phyloP scores from a whole-genome alignment of 2,888 invertebrate genomes.

The Limnephilus auricula region DNA sequence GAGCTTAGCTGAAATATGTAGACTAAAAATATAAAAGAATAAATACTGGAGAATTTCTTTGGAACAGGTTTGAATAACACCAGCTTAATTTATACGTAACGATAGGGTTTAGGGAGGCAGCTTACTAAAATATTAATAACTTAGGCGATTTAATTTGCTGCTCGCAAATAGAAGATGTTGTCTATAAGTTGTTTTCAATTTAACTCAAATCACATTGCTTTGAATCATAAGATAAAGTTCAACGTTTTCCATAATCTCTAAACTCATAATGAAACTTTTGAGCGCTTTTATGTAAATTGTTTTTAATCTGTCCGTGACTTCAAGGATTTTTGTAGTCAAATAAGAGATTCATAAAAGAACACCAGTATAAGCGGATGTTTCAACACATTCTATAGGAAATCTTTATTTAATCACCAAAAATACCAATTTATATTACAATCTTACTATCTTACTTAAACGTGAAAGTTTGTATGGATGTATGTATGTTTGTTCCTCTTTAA shows the following conservation, averaged over 20 bases:
- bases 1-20: constrained; percentile 32
- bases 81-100: constrained; percentile 12
- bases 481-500: too few species aligned
- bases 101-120: neutral
- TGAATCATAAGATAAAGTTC: neutral
- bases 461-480: too few species aligned
- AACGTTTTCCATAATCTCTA: neutral
- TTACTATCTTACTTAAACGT: too few species aligned
- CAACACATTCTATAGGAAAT: too few species aligned
- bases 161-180: neutral
- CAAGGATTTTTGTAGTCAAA: too few species aligned
- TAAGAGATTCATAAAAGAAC: too few species aligned
- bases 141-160: neutral
- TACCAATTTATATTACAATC: too few species aligned
- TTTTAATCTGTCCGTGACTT: too few species aligned
- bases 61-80: constrained; percentile 3
- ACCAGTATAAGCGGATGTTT: too few species aligned
- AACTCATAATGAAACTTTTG: neutral
- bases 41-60: constrained; percentile 4
- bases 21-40: constrained; percentile 8
- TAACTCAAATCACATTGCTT: neutral
- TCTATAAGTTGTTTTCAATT: too few species aligned
- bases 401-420: too few species aligned
- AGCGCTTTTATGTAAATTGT: neutral
- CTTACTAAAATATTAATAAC: neutral